Evolutionary conservation across 1,140 invertebrate genomes (phyloP), one percentile per base, ranked within the genome.

Genomic region (Aphaenogaster ashmeadi): DNA sequence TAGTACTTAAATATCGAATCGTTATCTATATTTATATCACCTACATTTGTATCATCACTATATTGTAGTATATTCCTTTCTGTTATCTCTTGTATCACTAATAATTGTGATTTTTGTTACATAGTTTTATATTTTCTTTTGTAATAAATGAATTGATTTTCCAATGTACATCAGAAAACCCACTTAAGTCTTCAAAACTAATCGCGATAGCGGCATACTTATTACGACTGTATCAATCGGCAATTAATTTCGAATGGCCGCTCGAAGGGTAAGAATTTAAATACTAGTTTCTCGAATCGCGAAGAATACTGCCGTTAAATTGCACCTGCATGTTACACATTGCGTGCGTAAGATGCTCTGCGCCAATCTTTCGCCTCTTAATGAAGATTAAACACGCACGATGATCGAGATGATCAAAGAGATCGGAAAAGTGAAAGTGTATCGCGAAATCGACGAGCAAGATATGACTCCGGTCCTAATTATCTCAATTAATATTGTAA

Each of bases 131-230:
- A 88, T 86, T 84, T 71, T 69, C 54, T 92, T 93, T 94, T 92
- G 11, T 92, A 94, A 94, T 94, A 95, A 95, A 94, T 21, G 13
- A 56, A 18, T 89, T 86, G 52, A 71, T 36, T 50, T 69, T 41
- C 13, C 54, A 75, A 50, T 44, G n/a, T 21, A 52, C 11, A 67
- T 5, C 47, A 71, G n/a, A 41, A 67, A 69, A 71, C 15, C 21
- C 66, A 71, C 6, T 56, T 27, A 54, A 27, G 11, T 83, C 27
- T 81, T 54, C 4, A 38, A 54, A 13, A 33, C 21, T 11, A 38
- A n/a, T 38, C 13, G 18, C 44, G 33, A 77, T 36, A 60, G 72
- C 13, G 38, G 15, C 27, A 54, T 15, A 36, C 33, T 36, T 0
- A 41, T 58, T 21, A 13, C 7, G 15, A 44, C 58, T 6, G 8